Evolutionary conservation across 2,113 vertebrate genomes (phyloP).

Genomic region (Drymodes brunneopygia): DNA sequence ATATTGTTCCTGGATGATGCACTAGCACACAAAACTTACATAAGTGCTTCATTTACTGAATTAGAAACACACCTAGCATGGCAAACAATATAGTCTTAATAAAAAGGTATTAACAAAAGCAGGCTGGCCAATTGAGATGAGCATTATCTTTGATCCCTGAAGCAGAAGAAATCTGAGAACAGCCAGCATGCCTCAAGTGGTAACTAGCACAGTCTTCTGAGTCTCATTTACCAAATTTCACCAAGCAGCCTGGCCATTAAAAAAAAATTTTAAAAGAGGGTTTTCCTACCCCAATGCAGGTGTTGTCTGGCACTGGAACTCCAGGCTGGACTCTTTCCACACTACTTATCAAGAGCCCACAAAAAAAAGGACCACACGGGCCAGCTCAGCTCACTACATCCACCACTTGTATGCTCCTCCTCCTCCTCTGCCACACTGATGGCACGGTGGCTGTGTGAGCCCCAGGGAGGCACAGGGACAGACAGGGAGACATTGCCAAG

Average conservation of each 20-base stretch:
- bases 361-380: accelerated
- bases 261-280: neutral
- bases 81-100: neutral
- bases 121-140: neutral
- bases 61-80: neutral
- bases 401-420: neutral
- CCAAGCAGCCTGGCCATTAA: neutral
- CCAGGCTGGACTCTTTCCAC: neutral
- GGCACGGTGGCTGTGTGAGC: accelerated
- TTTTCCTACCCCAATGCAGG: neutral
- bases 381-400: neutral
- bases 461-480: neutral
- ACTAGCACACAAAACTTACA: neutral
- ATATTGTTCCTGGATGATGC: neutral
- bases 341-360: neutral
- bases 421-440: accelerated
- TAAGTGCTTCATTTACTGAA: neutral
- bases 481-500: accelerated
- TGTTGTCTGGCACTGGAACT: neutral
- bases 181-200: neutral
- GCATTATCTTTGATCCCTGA: neutral
- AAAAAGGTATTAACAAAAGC: neutral
- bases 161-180: neutral
- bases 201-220: accelerated
- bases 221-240: neutral